Base-by-base conservation (phyloP, 2,113 vertebrate species). In the Pachypanchax playfairii region DNA sequence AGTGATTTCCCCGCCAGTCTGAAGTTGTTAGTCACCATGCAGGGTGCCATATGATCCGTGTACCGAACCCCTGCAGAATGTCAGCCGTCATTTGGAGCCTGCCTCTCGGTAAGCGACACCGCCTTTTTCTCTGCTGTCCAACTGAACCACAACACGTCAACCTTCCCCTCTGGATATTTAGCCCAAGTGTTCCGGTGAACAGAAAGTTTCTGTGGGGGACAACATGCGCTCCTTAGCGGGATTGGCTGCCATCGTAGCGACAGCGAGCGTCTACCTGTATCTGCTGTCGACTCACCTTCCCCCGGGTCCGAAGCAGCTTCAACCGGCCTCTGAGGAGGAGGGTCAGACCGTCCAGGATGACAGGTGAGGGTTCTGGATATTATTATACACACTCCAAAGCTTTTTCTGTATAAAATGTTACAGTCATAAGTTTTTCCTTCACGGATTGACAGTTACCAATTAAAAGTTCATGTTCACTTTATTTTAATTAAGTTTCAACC, bases 211-310 rank as follows among this genome's bases (percentile, higher is more conserved):
- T 29, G 11, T 24, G 12, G 33, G 28, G 14, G 35, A 58, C 36
- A 80, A 46, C 80, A 92, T 92, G 92, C 88, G 87, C 59, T 91
- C 91, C 22, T 4, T 92, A 4, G 76, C 64, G 43, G 91, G 88
- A 47, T 79, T 93, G 9, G 73, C 75, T 17, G 82, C 70, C 35
- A 74, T 90, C 3, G 82, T 91, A 48, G 83, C 71, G 44, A 73
- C 88, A 5, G 89, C 92, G 0, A 92, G 69, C 3, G 85, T 91
- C 4, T 92, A 87, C 67, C 89, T 93, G 41, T 93, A 92, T 72
- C 68, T 92, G 78, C 89, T 93, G 60, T 88, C 92, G 0, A 56
- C 63, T 8, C 86, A 87, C 11, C 89, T 93, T 2, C 91, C 91
- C 68, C 86, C 74, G 82, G 82, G 71, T 35, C 63, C 49, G 10